Evolutionary conservation across 2,797 vertebrate species (phyloP).

Genomic region (Heliangelus exortis): DNA sequence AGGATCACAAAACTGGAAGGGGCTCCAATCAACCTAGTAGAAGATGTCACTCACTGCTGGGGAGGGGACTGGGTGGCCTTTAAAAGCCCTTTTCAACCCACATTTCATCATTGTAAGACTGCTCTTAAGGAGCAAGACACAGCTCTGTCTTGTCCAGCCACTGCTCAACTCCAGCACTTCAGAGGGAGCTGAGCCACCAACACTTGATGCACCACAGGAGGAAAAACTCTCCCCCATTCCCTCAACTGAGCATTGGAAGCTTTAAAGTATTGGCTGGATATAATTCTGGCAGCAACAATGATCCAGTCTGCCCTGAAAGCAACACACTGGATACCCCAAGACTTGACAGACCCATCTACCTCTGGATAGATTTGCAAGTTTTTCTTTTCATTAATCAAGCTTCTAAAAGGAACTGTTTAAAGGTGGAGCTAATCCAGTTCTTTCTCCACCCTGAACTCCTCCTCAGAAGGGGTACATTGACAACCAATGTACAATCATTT

Average conservation of each 20-base stretch:
- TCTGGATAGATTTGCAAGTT: background rate
- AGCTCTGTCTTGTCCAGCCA: background rate
- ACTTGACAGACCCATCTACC: too few species aligned
- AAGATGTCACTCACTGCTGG: background rate
- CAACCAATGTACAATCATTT: background rate
- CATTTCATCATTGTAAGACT: background rate
- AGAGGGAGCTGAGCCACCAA: background rate
- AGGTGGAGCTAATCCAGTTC: background rate
- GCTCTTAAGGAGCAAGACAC: too few species aligned
- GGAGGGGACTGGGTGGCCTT: background rate
- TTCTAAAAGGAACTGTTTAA: background rate
- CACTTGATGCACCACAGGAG: background rate
- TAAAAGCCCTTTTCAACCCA: background rate
- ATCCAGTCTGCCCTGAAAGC: background rate
- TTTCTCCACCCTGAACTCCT: background rate
- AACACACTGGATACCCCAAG: background rate
- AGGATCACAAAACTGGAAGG: background rate
- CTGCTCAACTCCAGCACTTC: background rate
- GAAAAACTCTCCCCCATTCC: background rate
- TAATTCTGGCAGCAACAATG: background rate
- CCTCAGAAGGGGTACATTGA: background rate
- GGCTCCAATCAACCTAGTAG: background rate
- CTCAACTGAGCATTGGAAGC: background rate
- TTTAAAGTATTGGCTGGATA: background rate
- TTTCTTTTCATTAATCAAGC: background rate